These are phyloP conservation scores for Heterodera schachtii DNA, from an alignment of 1,140 invertebrate species.

Conservation along the genomic window DNA sequence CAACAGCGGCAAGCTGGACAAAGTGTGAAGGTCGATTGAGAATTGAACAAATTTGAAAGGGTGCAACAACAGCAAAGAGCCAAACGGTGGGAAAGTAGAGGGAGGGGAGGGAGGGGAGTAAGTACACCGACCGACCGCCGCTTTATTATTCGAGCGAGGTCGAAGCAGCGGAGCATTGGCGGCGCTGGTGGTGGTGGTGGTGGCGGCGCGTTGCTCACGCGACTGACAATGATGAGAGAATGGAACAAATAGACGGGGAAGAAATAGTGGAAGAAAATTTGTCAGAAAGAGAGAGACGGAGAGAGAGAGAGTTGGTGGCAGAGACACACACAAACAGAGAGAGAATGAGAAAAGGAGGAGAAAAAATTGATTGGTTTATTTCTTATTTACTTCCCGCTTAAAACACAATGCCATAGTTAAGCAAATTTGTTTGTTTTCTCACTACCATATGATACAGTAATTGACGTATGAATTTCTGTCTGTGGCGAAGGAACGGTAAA, in stretches of 20 bases:
- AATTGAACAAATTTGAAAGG: background rate
- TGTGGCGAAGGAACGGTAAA: no score
- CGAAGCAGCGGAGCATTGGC: constrained; percentile 1
- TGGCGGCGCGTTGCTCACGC: no score
- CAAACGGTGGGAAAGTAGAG: no score
- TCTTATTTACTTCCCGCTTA: no score
- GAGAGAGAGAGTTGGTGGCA: background rate
- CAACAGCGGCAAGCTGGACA: background rate
- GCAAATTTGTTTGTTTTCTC: no score
- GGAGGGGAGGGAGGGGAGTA: no score
- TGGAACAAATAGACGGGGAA: background rate
- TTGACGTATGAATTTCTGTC: no score
- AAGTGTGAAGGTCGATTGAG: constrained; percentile 5
- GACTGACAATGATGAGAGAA: background rate
- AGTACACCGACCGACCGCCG: background rate
- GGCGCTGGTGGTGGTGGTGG: no score
- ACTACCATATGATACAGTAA: no score
- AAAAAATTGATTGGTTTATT: no score
- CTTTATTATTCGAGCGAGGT: constrained; percentile 3
- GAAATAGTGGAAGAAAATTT: background rate
- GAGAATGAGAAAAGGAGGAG: background rate
- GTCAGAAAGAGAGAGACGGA: background rate
- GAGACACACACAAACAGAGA: no score
- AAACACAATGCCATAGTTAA: no score
- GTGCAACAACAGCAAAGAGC: background rate